Conservation (phyloP, 2,113 vertebrate genomes). For the Bubo blakistoni region DNA sequence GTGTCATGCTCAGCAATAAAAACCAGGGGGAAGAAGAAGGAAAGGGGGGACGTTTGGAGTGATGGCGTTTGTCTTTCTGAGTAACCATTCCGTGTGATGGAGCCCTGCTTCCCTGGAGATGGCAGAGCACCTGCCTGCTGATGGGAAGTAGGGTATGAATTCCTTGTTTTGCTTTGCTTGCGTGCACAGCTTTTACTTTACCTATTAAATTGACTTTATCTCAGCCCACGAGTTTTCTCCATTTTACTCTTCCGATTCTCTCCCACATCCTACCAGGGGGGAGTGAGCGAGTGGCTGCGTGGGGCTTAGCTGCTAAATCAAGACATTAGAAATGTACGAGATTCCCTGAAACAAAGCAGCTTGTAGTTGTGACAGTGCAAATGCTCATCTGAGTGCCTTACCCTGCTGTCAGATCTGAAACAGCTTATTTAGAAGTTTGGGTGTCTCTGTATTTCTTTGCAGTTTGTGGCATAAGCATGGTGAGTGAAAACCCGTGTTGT, state of each 20-base stretch:
- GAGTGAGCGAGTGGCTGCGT: neutral
- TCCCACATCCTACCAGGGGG: neutral
- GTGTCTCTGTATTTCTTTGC: neutral
- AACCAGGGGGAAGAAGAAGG: neutral
- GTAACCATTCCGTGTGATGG: neutral
- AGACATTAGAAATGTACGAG: too few relatives aligned
- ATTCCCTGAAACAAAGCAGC: neutral
- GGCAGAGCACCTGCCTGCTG: neutral
- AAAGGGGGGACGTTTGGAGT: too few relatives aligned
- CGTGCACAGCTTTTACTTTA: neutral
- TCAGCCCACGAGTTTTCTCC: neutral
- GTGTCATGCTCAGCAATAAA: too few relatives aligned
- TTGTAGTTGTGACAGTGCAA: neutral
- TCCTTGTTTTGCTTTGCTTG: neutral
- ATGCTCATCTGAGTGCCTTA: neutral
- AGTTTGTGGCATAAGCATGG: neutral
- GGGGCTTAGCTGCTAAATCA: neutral
- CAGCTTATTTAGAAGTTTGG: neutral
- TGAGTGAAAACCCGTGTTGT: neutral
- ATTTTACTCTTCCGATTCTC: neutral
- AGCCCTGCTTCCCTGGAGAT: too few relatives aligned
- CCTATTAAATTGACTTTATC: neutral
- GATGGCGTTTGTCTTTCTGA: neutral
- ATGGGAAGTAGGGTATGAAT: too few relatives aligned
- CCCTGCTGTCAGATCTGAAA: neutral